Evolutionary conservation across 2,797 vertebrate genomes (phyloP).

Genomic region (Pelodytes ibericus): DNA sequence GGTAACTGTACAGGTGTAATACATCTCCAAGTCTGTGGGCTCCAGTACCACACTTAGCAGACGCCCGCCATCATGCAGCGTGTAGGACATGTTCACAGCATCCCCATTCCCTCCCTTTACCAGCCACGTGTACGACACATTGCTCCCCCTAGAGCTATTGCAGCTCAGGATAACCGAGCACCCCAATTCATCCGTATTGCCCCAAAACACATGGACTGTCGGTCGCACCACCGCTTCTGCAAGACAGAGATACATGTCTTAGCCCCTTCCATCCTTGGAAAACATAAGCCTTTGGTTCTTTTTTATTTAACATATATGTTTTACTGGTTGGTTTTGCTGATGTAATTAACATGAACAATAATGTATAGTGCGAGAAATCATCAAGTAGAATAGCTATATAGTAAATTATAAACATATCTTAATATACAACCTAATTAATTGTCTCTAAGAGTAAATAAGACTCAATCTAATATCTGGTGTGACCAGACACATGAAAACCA

Average conservation of each 20-base stretch:
- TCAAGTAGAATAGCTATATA: too few species aligned
- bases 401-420: too few species aligned
- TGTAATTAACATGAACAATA: too few species aligned
- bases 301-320: too few species aligned
- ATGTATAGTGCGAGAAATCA: too few species aligned
- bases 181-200: neutral
- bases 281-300: neutral
- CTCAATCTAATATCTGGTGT: too few species aligned
- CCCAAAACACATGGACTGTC: constrained; percentile 58
- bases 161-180: constrained; percentile 64
- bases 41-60: constrained; percentile 54
- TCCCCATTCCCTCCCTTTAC: neutral
- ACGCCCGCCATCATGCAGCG: constrained; percentile 32
- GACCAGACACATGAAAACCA: too few species aligned
- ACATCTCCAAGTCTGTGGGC: constrained; percentile 22
- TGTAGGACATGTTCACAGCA: neutral
- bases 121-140: constrained; percentile 64
- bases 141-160: constrained; percentile 49
- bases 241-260: neutral
- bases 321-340: too few species aligned
- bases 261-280: neutral
- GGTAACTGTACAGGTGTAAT: constrained; percentile 62
- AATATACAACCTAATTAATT: too few species aligned
- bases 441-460: too few species aligned
- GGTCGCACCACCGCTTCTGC: constrained; percentile 62